A percentile compares a stretch with the other conserved stretches of the same genome.
Conservation (phyloP, 2,113 vertebrate species). For the Ictalurus furcatus region DNA sequence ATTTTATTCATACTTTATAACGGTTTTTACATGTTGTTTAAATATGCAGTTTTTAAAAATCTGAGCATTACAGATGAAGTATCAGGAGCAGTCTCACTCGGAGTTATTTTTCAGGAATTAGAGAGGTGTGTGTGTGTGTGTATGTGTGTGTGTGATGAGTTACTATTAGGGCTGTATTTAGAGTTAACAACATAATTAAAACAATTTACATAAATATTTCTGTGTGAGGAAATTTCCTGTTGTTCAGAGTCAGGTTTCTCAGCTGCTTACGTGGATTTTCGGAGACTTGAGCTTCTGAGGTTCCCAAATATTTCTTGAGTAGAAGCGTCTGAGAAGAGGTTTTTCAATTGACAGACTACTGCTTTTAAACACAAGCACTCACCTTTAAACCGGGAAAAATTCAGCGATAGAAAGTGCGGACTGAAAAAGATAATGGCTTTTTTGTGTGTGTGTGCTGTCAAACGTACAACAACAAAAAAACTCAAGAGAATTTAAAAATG, state of each 20-base stretch:
- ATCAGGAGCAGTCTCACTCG: background rate
- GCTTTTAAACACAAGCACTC: background rate
- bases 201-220: background rate
- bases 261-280: too few relatives aligned
- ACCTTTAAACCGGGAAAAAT: background rate
- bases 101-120: background rate
- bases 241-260: background rate
- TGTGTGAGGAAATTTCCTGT: background rate
- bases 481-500: background rate
- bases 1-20: background rate
- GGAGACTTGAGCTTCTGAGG: background rate
- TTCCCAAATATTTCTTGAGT: background rate
- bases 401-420: too few relatives aligned
- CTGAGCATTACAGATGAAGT: background rate
- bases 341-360: background rate
- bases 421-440: background rate
- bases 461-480: background rate
- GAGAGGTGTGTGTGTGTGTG: background rate
- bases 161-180: background rate
- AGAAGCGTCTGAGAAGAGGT: too few relatives aligned
- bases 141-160: background rate
- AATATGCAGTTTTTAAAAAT: background rate
- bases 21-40: background rate
- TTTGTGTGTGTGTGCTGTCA: too few relatives aligned
- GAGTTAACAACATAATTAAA: background rate